A percentile compares a stretch with the other conserved stretches of the same genome.
Evolutionary conservation across 92 coral and sea anemone species (phyloP).

Genomic region (Scolanthus callimorphus): DNA sequence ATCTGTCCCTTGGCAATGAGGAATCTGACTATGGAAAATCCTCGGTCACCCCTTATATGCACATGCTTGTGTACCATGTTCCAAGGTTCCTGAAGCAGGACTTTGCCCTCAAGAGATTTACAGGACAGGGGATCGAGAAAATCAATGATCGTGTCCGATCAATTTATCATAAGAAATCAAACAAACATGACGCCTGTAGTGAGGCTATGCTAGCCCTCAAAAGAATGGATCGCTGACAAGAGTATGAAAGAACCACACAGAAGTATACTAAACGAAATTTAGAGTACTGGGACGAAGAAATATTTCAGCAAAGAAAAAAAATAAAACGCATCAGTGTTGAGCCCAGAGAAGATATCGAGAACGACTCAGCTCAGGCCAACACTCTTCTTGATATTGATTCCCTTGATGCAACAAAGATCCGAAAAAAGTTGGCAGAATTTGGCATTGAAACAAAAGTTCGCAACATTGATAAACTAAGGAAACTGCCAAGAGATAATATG

Average conservation of each 20-base stretch:
- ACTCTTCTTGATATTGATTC: constrained; percentile 14
- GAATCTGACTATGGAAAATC: constrained; percentile 17
- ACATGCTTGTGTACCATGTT: constrained; percentile 37
- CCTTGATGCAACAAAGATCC: constrained; percentile 8
- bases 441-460: constrained; percentile 8
- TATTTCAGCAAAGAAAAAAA: constrained; percentile 39
- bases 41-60: constrained; percentile 32
- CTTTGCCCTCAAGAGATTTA: constrained; percentile 20
- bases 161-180: constrained; percentile 36
- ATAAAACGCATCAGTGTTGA: constrained; percentile 21
- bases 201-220: constrained; percentile 51
- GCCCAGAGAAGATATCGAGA: constrained; percentile 26
- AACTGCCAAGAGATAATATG: too few species aligned
- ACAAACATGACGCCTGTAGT: too few species aligned
- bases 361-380: too few species aligned
- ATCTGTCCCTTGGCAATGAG: neutral
- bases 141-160: constrained; percentile 30
- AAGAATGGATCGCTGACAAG: constrained; percentile 36
- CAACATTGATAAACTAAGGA: too few species aligned
- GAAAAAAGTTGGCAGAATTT: constrained; percentile 11
- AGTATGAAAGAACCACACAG: constrained; percentile 27
- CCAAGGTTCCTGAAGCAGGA: constrained; percentile 17
- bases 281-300: constrained; percentile 35
- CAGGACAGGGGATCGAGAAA: constrained; percentile 59
- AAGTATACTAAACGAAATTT: constrained; percentile 20